Percentiles rank a stretch among this genome's conserved stretches.
Conservation (phyloP, 2,797 vertebrate species). For the Rhabdophis nuchalis region DNA sequence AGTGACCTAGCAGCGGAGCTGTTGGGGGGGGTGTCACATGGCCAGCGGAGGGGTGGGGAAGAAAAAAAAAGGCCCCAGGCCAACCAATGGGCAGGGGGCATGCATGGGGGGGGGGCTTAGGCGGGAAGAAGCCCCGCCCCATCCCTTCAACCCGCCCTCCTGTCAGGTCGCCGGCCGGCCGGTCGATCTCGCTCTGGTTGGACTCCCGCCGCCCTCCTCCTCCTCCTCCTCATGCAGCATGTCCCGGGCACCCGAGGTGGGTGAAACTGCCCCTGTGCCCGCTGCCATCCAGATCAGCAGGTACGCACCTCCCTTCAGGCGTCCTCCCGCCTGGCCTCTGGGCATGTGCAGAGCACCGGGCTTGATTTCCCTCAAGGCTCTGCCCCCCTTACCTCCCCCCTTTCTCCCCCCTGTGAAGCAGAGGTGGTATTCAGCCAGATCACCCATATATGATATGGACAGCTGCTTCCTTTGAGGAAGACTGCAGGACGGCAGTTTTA, state of each 20-base stretch:
- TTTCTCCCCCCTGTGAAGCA: too few relatives aligned
- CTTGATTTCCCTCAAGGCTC: background rate
- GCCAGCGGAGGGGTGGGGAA: background rate
- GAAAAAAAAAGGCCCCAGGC: fast-evolving
- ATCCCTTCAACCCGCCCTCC: background rate
- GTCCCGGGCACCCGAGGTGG: background rate
- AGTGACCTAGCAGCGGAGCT: background rate
- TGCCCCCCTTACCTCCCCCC: too few relatives aligned
- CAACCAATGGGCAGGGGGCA: background rate
- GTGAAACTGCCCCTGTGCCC: background rate
- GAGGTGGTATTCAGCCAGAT: too few relatives aligned
- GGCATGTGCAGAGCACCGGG: background rate
- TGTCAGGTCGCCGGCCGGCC: background rate
- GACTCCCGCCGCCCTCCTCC: background rate
- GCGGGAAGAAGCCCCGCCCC: background rate
- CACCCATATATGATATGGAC: background rate
- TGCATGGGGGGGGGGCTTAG: background rate
- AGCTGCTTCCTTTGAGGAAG: background rate
- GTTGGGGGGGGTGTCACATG: background rate
- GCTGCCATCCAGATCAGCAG: background rate
- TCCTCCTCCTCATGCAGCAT: background rate
- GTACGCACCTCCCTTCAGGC: background rate
- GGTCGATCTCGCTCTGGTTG: background rate
- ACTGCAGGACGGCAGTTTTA: background rate
- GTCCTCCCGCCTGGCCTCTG: background rate